A percentile compares a stretch with the other conserved stretches of the same genome.
These are phyloP conservation scores for Hippopotamus amphibius DNA, from an alignment of 2,113 vertebrate genomes.

Conservation along the genomic window DNA sequence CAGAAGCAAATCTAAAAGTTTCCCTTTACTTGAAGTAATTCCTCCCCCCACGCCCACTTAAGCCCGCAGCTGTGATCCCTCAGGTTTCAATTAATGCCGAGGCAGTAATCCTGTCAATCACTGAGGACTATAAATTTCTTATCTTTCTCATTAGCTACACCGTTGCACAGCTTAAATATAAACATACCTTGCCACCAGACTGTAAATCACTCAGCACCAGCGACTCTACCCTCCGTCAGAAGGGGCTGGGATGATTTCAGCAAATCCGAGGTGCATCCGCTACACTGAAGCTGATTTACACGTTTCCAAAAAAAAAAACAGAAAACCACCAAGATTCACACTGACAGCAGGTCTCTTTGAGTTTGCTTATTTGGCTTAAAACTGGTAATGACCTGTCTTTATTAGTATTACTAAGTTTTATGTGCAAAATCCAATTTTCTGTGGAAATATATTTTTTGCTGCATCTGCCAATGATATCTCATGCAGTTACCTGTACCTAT, in stretches of 20 bases:
- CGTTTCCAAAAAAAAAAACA: neutral
- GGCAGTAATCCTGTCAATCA: slow-evolving; percentile 81
- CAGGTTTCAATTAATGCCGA: slow-evolving; percentile 84
- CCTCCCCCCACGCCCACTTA: neutral
- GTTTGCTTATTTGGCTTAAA: slow-evolving; percentile 77
- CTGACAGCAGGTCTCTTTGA: slow-evolving; percentile 66
- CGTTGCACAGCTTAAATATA: slow-evolving; percentile 78
- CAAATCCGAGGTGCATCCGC: neutral
- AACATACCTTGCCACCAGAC: slow-evolving; percentile 75
- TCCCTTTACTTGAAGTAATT: neutral
- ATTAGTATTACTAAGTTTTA: slow-evolving; percentile 86
- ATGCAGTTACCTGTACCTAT: slow-evolving; percentile 68
- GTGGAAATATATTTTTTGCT: slow-evolving; percentile 75
- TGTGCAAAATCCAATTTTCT: slow-evolving; percentile 85
- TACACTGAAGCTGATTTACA: slow-evolving; percentile 81
- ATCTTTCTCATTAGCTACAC: slow-evolving; percentile 86
- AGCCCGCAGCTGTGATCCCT: slow-evolving; percentile 82
- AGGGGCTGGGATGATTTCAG: slow-evolving; percentile 73
- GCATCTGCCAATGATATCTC: slow-evolving; percentile 70
- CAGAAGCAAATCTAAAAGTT: slow-evolving; percentile 19
- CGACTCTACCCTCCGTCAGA: slow-evolving; percentile 34
- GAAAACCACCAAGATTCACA: neutral
- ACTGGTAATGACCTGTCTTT: slow-evolving; percentile 80
- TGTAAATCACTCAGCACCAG: slow-evolving; percentile 79
- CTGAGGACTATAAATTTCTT: slow-evolving; percentile 78